phyloP scores from a whole-genome alignment of 2,888 invertebrate genomes.

The Clitarchus hookeri region DNA sequence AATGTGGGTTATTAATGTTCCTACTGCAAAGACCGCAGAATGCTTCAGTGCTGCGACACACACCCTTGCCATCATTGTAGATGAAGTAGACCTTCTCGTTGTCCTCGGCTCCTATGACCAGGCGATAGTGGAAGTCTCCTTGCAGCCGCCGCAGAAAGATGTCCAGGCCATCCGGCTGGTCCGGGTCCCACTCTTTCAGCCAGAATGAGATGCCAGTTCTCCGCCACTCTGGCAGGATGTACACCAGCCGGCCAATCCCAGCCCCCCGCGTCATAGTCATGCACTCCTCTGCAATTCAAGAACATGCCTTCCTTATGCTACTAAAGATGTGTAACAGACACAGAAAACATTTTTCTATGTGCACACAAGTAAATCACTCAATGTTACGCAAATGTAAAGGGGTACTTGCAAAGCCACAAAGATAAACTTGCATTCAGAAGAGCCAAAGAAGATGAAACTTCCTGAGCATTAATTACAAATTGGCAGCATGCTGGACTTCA shows the following conservation, averaged over 20 bases:
- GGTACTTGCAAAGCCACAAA: too few species aligned
- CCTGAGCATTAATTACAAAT: too few species aligned
- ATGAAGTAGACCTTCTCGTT: slow-evolving; percentile 56
- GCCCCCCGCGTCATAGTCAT: slow-evolving; percentile 50
- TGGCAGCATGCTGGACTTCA: too few species aligned
- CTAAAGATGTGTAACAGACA: neutral
- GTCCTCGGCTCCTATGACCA: slow-evolving; percentile 57
- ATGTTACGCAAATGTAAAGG: too few species aligned
- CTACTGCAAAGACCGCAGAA: too few species aligned
- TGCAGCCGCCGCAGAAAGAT: slow-evolving; percentile 53
- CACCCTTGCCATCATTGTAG: slow-evolving; percentile 43
- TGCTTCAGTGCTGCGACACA: too few species aligned
- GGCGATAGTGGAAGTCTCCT: slow-evolving; percentile 46
- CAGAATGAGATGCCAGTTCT: slow-evolving; percentile 59
- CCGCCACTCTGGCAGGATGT: slow-evolving; percentile 60
- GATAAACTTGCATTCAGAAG: too few species aligned
- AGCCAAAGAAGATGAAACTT: too few species aligned
- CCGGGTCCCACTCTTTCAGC: slow-evolving; percentile 64
- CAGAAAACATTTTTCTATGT: too few species aligned
- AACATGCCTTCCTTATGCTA: neutral
- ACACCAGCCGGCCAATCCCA: slow-evolving; percentile 51
- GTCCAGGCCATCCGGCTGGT: slow-evolving; percentile 56
- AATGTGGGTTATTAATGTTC: too few species aligned
- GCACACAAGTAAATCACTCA: too few species aligned
- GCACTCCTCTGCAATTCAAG: slow-evolving; percentile 48